Percentiles rank a stretch among this genome's conserved stretches.
Conservation (phyloP, 2,113 vertebrate species). For the Rattus norvegicus region GRCr8 NC_086028.1:25615001-25615500, state of each 20-base stretch:
- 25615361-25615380: conserved; percentile 66
- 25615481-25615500: too few species aligned
- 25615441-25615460: too few species aligned
- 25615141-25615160: not conserved
- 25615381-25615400: not conserved
- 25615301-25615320: conserved; percentile 97
- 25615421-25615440: not conserved
- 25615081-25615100: not conserved
- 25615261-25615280: conserved; percentile 93
- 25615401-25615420: not conserved
- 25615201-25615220: conserved; percentile 3
- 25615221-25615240: conserved; percentile 96
- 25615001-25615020: not conserved
- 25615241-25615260: conserved; percentile 93
- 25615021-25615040: too few species aligned
- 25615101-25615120: not conserved
- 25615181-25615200: not conserved
- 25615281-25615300: conserved; percentile 95
- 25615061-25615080: not conserved
- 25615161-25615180: too few species aligned
- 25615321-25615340: conserved; percentile 96
- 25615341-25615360: conserved; percentile 86
- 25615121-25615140: not conserved
- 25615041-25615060: not conserved
- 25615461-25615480: not conserved